phyloP scores from a whole-genome alignment of 2,113 vertebrate species.

The Sorex araneus region DNA sequence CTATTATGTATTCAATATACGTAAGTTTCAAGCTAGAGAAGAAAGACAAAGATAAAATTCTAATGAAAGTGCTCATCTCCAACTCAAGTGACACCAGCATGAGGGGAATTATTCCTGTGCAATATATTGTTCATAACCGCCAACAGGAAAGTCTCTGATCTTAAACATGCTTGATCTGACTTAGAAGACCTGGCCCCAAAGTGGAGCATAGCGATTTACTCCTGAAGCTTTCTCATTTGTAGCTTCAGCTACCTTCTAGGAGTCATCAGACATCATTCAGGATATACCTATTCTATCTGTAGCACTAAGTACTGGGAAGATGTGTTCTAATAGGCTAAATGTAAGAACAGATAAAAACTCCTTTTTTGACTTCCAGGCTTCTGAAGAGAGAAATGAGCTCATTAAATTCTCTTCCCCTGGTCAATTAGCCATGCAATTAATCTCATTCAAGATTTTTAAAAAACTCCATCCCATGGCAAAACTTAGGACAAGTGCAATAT shows the following conservation, averaged over 20 bases:
- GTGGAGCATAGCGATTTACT: background rate
- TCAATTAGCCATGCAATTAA: slow-evolving; percentile 43
- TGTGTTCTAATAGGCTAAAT: background rate
- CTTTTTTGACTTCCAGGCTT: slow-evolving; percentile 5
- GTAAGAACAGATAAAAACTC: background rate
- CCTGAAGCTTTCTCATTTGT: background rate
- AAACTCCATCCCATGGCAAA: slow-evolving; percentile 4
- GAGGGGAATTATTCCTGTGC: background rate
- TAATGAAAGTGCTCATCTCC: background rate
- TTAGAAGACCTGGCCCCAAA: background rate
- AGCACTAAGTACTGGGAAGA: background rate
- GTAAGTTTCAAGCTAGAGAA: background rate
- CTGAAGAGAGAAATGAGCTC: slow-evolving; percentile 58
- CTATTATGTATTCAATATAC: background rate
- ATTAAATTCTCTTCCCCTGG: background rate
- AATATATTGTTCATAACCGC: background rate
- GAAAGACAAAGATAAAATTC: background rate
- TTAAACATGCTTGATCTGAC: background rate
- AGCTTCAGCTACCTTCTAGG: background rate
- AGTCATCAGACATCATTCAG: background rate
- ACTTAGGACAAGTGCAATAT: slow-evolving; percentile 26
- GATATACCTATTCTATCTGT: background rate
- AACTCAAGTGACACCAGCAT: background rate
- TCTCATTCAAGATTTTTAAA: background rate
- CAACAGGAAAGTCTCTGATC: background rate